phyloP scores from a whole-genome alignment of 1,140 invertebrate species.

The Muscidifurax raptorellus region DNA sequence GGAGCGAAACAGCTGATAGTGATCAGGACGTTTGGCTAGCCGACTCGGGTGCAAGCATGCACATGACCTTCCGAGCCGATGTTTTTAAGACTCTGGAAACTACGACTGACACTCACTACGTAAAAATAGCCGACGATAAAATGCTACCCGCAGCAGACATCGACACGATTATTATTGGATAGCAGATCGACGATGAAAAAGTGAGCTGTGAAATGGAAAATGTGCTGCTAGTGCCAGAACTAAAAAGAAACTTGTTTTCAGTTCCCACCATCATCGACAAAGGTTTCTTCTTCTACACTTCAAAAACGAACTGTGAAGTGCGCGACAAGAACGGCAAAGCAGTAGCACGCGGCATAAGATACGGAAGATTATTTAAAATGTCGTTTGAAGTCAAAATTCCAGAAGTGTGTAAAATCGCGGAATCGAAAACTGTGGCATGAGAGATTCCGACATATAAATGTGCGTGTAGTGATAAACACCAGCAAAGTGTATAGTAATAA shows the following conservation, averaged over 20 bases:
- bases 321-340: background rate
- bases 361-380: slow-evolving; percentile 37
- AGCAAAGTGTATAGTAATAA: too few species aligned
- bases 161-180: slow-evolving; percentile 27
- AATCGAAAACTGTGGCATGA: slow-evolving; percentile 38
- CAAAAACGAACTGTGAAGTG: slow-evolving; percentile 6
- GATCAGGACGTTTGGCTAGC: too few species aligned
- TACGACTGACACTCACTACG: too few species aligned
- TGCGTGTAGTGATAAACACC: background rate
- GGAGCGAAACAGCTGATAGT: too few species aligned
- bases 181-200: too few species aligned
- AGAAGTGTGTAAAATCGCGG: slow-evolving; percentile 6
- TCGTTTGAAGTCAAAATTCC: slow-evolving; percentile 23
- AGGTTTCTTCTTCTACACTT: slow-evolving; percentile 3
- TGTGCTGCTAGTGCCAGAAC: slow-evolving; percentile 38
- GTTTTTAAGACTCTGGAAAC: too few species aligned
- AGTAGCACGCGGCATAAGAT: background rate
- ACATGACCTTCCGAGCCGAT: too few species aligned
- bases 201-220: slow-evolving; percentile 33
- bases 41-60: too few species aligned
- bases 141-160: background rate
- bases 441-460: background rate
- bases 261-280: slow-evolving; percentile 20
- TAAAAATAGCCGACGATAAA: too few species aligned
- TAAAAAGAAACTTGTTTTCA: slow-evolving; percentile 48